These are phyloP conservation scores for cat (Felis catus) DNA, from an alignment of 2,113 vertebrate genomes.

Conservation along the genomic window DNA sequence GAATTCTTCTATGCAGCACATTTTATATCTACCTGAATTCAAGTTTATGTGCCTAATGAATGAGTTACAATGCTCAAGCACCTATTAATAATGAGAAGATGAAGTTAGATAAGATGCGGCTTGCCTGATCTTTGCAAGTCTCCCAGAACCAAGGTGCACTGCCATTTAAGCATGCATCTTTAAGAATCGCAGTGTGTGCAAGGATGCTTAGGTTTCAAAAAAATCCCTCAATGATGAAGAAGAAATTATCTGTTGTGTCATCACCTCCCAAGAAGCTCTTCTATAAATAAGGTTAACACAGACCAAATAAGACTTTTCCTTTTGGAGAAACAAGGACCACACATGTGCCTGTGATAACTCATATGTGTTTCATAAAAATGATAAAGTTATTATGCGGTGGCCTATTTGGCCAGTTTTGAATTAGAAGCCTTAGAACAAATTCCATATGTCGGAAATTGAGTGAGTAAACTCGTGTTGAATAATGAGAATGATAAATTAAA, in stretches of 20 bases:
- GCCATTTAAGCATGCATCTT: constrained; percentile 40
- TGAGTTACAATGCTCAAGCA: neutral
- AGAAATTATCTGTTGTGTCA: constrained; percentile 54
- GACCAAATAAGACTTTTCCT: neutral
- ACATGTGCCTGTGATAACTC: neutral
- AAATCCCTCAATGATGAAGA: constrained; percentile 51
- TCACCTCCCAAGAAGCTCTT: constrained; percentile 48
- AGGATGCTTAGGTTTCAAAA: constrained; percentile 63
- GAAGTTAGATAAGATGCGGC: neutral
- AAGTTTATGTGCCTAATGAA: neutral
- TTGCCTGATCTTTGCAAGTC: neutral
- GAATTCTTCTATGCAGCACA: neutral
- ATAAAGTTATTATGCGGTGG: neutral
- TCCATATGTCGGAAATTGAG: neutral
- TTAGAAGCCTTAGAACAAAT: constrained; percentile 56
- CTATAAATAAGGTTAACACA: constrained; percentile 62
- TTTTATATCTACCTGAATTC: constrained; percentile 22
- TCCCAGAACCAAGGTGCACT: constrained; percentile 30
- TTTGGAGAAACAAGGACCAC: constrained; percentile 31
- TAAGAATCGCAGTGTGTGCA: neutral
- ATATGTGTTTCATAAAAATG: neutral
- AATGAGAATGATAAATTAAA: constrained; percentile 50
- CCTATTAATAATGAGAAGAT: constrained; percentile 36
- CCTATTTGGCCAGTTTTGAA: constrained; percentile 67
- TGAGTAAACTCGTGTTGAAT: neutral